These are phyloP conservation scores for Eulacestoma nigropectus DNA, from an alignment of 2,113 vertebrate genomes.

Conservation along the genomic window DNA sequence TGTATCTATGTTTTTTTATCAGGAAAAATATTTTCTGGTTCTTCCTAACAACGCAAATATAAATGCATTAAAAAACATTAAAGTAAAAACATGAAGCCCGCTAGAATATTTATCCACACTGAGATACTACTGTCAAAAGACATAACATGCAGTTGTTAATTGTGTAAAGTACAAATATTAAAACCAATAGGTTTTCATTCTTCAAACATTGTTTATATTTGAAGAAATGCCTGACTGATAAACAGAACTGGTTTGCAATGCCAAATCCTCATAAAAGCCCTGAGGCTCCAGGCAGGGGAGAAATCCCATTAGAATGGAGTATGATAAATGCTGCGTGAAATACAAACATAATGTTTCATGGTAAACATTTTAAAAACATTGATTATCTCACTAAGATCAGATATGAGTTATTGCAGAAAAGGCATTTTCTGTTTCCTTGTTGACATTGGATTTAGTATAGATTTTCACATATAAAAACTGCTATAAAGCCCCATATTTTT, in stretches of 20 bases:
- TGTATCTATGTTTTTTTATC: neutral
- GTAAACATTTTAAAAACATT: neutral
- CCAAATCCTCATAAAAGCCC: constrained; percentile 31
- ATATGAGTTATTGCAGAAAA: neutral
- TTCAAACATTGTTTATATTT: constrained; percentile 9
- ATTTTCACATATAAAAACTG: neutral
- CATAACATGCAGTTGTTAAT: neutral
- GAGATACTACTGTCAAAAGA: neutral
- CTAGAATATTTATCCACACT: neutral
- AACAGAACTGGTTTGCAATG: neutral
- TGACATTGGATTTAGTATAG: neutral
- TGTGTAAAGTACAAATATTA: neutral
- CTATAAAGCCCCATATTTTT: neutral
- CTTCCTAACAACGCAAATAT: neutral
- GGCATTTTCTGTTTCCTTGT: neutral
- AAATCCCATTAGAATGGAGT: neutral
- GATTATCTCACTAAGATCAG: neutral
- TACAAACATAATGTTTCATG: neutral
- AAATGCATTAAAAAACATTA: neutral
- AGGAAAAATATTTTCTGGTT: neutral
- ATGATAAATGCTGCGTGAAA: neutral
- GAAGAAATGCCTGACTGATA: constrained; percentile 25
- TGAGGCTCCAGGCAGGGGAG: neutral
- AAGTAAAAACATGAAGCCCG: neutral
- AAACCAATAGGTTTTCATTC: neutral